A percentile compares a stretch with the other conserved stretches of the same genome.
Conservation (phyloP, 2,113 vertebrate species). For the Haliaeetus leucogaster region DNA sequence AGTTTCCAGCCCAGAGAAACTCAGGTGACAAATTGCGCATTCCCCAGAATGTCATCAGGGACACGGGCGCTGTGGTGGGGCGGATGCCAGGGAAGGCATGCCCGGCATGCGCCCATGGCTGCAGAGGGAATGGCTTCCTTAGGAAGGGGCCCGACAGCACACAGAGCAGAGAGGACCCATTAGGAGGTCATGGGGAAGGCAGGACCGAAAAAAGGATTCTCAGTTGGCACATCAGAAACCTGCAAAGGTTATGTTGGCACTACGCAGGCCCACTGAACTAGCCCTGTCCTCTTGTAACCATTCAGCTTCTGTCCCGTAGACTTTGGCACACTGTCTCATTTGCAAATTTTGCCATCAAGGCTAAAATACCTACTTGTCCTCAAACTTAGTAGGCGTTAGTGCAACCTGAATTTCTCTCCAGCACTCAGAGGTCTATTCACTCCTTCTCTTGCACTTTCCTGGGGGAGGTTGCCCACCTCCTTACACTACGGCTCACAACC, state of each 20-base stretch:
- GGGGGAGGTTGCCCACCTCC: neutral
- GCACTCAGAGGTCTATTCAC: neutral
- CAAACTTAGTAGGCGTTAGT: neutral
- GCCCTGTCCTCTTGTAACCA: neutral
- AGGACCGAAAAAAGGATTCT: neutral
- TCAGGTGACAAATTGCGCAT: neutral
- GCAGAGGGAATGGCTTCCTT: neutral
- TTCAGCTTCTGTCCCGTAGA: neutral
- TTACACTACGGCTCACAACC: neutral
- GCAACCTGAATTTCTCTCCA: neutral
- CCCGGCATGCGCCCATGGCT: neutral
- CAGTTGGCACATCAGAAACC: neutral
- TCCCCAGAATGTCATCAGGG: neutral
- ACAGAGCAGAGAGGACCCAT: neutral
- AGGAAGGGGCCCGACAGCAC: neutral
- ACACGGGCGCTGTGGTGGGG: fast-evolving
- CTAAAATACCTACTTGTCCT: neutral
- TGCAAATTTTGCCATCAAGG: neutral
- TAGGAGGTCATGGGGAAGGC: neutral
- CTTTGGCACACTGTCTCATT: neutral
- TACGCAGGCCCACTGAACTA: neutral
- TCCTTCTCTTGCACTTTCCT: neutral
- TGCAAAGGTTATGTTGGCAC: neutral
- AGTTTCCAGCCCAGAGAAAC: neutral
- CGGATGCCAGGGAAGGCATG: neutral